phyloP scores from a whole-genome alignment of 1,140 invertebrate species.

The Drosophila bipectinata region DNA sequence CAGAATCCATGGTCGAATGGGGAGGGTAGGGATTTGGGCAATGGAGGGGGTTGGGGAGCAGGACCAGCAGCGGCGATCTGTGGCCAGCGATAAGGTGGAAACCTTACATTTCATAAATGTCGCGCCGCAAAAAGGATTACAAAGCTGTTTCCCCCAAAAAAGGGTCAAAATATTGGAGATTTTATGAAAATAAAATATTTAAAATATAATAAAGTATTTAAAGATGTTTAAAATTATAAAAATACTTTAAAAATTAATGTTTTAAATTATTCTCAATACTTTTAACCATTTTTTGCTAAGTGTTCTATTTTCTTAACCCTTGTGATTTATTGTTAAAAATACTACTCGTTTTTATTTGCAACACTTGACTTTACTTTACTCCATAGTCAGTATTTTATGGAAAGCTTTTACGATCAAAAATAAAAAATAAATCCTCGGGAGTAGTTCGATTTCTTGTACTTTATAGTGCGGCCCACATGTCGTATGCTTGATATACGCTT shows the following conservation, averaged over 20 bases:
- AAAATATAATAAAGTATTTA: background rate
- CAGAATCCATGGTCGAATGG: slow-evolving; percentile 29
- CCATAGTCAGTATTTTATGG: background rate
- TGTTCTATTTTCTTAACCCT: background rate
- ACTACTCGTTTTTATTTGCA: slow-evolving; percentile 57
- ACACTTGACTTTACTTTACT: background rate
- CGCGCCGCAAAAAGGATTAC: slow-evolving; percentile 70
- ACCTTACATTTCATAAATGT: slow-evolving; percentile 75
- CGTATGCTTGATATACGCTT: slow-evolving; percentile 70
- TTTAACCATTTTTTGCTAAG: background rate
- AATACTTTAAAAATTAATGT: background rate
- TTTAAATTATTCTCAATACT: background rate
- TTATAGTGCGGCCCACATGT: slow-evolving; percentile 33
- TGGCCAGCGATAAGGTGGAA: slow-evolving; percentile 62
- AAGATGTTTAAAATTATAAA: background rate
- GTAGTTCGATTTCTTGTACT: slow-evolving; percentile 4
- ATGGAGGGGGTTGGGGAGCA: slow-evolving; percentile 9
- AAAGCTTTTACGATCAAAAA: background rate
- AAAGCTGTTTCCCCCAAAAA: slow-evolving; percentile 12
- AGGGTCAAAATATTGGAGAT: background rate
- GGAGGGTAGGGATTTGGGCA: slow-evolving; percentile 37
- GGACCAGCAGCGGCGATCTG: slow-evolving; percentile 61
- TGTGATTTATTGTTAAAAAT: slow-evolving; percentile 72
- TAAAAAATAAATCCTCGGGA: slow-evolving; percentile 27
- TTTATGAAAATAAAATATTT: background rate